Conservation (phyloP, 2,888 invertebrate genomes). For the Brachyptera risi region DNA sequence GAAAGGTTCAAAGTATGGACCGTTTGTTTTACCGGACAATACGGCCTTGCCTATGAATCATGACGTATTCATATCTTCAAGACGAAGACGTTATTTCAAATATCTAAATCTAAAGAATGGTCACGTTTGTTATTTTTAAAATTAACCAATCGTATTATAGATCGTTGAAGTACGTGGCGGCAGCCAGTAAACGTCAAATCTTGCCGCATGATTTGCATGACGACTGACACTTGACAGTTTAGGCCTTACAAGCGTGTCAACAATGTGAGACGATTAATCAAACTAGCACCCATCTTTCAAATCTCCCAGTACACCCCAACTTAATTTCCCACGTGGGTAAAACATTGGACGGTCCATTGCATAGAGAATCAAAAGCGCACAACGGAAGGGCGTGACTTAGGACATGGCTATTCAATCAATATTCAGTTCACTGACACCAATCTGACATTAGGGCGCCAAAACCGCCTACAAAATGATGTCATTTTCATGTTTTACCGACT, state of each 20-base stretch:
- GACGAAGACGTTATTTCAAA: background rate
- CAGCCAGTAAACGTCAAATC: background rate
- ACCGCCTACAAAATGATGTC: background rate
- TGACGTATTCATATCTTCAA: background rate
- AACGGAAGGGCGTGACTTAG: slow-evolving; percentile 28
- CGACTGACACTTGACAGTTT: no score
- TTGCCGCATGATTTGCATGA: background rate
- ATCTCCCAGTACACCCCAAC: no score
- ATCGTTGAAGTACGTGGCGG: no score
- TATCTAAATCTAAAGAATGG: background rate
- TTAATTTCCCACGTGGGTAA: background rate
- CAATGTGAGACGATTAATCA: no score
- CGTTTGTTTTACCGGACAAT: slow-evolving; percentile 22
- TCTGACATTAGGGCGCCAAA: slow-evolving; percentile 11
- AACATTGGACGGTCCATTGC: background rate
- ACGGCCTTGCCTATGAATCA: slow-evolving; percentile 21
- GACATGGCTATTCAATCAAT: slow-evolving; percentile 30
- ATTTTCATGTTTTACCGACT: background rate
- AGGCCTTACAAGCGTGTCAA: no score
- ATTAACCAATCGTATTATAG: background rate
- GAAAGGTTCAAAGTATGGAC: slow-evolving; percentile 25
- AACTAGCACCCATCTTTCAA: no score
- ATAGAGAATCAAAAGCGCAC: background rate
- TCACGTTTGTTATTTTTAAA: background rate
- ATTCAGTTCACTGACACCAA: slow-evolving; percentile 29